These are phyloP conservation scores for Microctonus aethiopoides DNA, from an alignment of 2,888 invertebrate species.

Conservation along the genomic window DNA sequence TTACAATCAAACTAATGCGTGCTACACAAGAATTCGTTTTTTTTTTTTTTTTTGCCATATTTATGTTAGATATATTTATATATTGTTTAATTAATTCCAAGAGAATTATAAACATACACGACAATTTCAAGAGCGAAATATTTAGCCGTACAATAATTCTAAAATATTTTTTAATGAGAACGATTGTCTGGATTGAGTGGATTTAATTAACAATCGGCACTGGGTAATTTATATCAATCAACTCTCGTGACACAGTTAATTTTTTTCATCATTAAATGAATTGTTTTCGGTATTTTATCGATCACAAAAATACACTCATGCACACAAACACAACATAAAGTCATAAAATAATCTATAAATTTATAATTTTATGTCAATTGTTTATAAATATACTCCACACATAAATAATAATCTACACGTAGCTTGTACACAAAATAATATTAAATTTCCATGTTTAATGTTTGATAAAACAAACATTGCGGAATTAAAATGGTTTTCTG, in stretches of 20 bases:
- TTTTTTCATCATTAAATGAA: not conserved
- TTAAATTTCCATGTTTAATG: not conserved
- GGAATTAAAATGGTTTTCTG: not conserved
- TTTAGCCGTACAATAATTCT: not conserved
- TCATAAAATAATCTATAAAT: not conserved
- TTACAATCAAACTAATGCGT: not conserved
- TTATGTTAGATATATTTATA: not conserved
- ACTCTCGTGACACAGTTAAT: not conserved
- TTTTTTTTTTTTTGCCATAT: not conserved
- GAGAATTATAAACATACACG: not conserved
- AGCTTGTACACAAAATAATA: not conserved
- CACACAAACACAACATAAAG: not conserved
- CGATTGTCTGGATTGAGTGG: slow-evolving; percentile 1
- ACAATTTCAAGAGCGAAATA: not conserved
- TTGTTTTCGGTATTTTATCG: not conserved
- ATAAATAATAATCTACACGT: not conserved
- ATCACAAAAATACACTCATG: not conserved
- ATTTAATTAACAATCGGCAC: slow-evolving; percentile 2
- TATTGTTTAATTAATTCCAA: not conserved
- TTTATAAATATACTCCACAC: too few species aligned
- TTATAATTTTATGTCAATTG: not conserved
- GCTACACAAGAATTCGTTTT: not conserved
- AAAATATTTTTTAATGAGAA: not conserved
- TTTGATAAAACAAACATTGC: slow-evolving; percentile 7
- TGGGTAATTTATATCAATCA: slow-evolving; percentile 4